phyloP scores from a whole-genome alignment of 92 coral and sea anemone genomes.

The Blastomussa wellsi region DNA sequence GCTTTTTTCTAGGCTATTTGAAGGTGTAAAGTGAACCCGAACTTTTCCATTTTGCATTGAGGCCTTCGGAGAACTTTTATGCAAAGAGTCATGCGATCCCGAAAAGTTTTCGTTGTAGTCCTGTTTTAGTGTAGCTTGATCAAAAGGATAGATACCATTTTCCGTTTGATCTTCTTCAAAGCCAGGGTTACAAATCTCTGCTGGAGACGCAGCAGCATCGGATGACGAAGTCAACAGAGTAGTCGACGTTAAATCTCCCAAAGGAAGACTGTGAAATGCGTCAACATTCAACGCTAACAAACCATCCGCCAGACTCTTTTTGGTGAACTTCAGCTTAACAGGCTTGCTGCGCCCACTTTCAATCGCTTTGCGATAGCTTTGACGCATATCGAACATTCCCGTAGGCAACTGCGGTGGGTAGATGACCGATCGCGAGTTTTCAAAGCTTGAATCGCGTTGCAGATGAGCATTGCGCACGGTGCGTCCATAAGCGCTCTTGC shows the following conservation, averaged over 20 bases:
- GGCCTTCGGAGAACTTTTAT: slow-evolving; percentile 6
- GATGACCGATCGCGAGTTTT: slow-evolving; percentile 76
- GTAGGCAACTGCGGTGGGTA: slow-evolving; percentile 57
- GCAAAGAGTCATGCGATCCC: background rate
- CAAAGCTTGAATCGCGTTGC: slow-evolving; percentile 83
- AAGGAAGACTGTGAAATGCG: slow-evolving; percentile 43
- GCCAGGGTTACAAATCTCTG: slow-evolving; percentile 38
- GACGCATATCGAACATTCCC: slow-evolving; percentile 79
- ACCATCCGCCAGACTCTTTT: slow-evolving; percentile 57
- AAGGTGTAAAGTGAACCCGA: slow-evolving; percentile 27
- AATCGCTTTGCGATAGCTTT: slow-evolving; percentile 81
- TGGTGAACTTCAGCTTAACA: slow-evolving; percentile 41
- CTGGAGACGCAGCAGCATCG: slow-evolving; percentile 16
- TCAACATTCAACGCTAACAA: slow-evolving; percentile 59
- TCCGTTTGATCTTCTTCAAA: slow-evolving; percentile 24
- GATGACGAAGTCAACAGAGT: background rate
- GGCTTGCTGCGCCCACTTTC: slow-evolving; percentile 69
- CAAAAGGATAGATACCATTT: slow-evolving; percentile 20
- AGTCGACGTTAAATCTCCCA: background rate
- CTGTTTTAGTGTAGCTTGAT: background rate
- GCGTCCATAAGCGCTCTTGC: slow-evolving; percentile 64
- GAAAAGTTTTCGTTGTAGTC: slow-evolving; percentile 13
- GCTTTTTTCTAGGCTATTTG: background rate
- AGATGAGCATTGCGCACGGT: slow-evolving; percentile 49
- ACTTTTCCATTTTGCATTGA: slow-evolving; percentile 6